Conservation (phyloP, 2,113 vertebrate species). For the Dolichotis patagonum region DNA sequence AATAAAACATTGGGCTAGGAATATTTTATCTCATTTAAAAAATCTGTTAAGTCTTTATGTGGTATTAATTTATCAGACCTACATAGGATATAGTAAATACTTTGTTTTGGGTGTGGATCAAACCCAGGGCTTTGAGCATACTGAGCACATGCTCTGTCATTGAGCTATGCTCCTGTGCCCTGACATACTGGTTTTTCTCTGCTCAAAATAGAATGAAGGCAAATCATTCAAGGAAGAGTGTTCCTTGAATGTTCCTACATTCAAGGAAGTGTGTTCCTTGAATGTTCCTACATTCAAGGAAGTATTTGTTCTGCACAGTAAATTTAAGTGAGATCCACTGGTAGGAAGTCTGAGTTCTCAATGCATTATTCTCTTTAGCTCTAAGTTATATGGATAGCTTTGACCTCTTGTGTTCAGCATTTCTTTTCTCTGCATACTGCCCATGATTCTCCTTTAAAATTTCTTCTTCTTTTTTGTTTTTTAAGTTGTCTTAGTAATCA, state of each 20-base stretch:
- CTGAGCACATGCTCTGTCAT: not conserved
- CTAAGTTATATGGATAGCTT: not conserved
- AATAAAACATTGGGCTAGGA: not conserved
- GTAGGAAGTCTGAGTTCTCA: not conserved
- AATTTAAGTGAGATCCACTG: not conserved
- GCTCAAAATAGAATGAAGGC: not conserved
- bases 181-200: conserved; percentile 4
- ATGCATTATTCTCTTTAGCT: not conserved
- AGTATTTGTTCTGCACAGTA: conserved; percentile 26
- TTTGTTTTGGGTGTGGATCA: not conserved
- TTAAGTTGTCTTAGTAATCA: not conserved
- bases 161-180: not conserved
- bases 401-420: not conserved
- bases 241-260: too few relatives aligned
- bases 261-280: too few relatives aligned
- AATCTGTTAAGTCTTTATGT: not conserved
- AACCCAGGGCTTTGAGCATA: not conserved
- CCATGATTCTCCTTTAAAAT: not conserved
- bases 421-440: not conserved
- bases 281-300: too few relatives aligned
- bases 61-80: not conserved
- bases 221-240: not conserved
- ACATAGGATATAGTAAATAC: not conserved
- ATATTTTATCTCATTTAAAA: conserved; percentile 1
- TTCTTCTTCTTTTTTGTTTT: not conserved